These are phyloP conservation scores for Bucorvus abyssinicus DNA, from an alignment of 2,797 vertebrate species.

Conservation along the genomic window DNA sequence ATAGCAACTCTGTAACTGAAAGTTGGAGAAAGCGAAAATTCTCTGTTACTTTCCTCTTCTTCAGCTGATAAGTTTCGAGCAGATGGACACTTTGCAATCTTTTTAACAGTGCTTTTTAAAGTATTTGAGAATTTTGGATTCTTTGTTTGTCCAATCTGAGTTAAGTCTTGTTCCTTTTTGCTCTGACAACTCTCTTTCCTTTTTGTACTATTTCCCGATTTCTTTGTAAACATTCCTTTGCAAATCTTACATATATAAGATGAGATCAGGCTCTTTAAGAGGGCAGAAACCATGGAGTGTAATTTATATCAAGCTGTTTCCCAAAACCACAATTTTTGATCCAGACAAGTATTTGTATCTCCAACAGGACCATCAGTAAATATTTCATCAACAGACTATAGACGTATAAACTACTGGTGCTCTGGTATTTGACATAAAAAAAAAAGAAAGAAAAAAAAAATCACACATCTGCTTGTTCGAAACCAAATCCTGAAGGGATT, in stretches of 20 bases:
- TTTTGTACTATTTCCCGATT: constrained; percentile 92
- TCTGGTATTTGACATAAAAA: background rate
- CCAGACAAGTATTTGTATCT: constrained; percentile 31
- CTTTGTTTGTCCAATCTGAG: constrained; percentile 81
- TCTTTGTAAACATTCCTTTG: constrained; percentile 99
- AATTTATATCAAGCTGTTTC: constrained; percentile 74
- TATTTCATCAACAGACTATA: background rate
- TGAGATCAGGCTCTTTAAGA: constrained; percentile 89
- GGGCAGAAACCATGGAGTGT: constrained; percentile 93
- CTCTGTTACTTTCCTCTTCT: constrained; percentile 84
- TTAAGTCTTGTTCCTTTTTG: constrained; percentile 86
- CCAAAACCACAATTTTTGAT: constrained; percentile 32
- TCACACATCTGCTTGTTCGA: background rate
- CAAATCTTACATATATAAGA: constrained; percentile 93
- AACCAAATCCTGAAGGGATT: constrained; percentile 60
- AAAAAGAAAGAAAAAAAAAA: background rate
- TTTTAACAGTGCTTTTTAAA: constrained; percentile 94
- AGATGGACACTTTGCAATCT: constrained; percentile 91
- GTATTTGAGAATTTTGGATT: constrained; percentile 89
- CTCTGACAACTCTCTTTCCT: constrained; percentile 90
- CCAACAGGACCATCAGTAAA: constrained; percentile 49
- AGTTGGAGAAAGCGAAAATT: constrained; percentile 94
- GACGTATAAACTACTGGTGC: background rate
- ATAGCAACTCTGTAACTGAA: constrained; percentile 98
- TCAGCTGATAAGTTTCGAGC: constrained; percentile 89